These are phyloP conservation scores for Conistra vaccinii DNA, from an alignment of 2,888 invertebrate species.

Conservation along the genomic window DNA sequence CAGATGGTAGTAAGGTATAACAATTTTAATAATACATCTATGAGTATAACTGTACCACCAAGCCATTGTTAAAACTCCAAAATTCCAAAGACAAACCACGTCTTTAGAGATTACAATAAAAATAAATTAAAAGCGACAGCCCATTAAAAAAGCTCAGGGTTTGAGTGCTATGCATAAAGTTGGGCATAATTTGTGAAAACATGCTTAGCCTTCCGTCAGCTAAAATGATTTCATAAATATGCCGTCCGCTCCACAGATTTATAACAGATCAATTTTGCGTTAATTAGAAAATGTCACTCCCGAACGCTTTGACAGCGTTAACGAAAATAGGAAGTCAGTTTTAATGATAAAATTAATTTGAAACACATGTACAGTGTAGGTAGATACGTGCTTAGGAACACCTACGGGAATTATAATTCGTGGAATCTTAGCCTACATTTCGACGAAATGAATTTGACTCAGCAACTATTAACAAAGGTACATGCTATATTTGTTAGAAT, in stretches of 20 bases:
- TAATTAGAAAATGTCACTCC: constrained; percentile 64
- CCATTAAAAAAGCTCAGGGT: constrained; percentile 47
- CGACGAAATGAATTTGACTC: neutral
- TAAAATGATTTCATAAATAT: constrained; percentile 57
- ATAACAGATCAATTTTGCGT: constrained; percentile 60
- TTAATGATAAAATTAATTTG: constrained; percentile 54
- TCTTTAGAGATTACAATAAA: constrained; percentile 44
- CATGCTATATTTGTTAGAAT: neutral
- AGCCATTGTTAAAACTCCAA: constrained; percentile 13
- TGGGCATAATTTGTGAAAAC: constrained; percentile 55
- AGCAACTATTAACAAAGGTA: neutral
- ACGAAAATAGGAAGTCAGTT: constrained; percentile 50
- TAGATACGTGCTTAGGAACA: neutral
- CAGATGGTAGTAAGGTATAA: no score
- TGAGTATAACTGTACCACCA: no score
- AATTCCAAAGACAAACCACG: constrained; percentile 16
- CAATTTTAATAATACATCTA: no score
- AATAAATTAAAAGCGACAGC: constrained; percentile 49
- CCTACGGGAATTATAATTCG: neutral
- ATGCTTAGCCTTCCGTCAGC: constrained; percentile 52
- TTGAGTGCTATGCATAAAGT: constrained; percentile 56
- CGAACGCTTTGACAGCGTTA: constrained; percentile 55
- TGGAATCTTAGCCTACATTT: neutral
- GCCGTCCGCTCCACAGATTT: constrained; percentile 47
- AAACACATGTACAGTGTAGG: constrained; percentile 25